These are phyloP conservation scores for Leucoma salicis DNA, from an alignment of 2,888 invertebrate genomes.

Conservation along the genomic window DNA sequence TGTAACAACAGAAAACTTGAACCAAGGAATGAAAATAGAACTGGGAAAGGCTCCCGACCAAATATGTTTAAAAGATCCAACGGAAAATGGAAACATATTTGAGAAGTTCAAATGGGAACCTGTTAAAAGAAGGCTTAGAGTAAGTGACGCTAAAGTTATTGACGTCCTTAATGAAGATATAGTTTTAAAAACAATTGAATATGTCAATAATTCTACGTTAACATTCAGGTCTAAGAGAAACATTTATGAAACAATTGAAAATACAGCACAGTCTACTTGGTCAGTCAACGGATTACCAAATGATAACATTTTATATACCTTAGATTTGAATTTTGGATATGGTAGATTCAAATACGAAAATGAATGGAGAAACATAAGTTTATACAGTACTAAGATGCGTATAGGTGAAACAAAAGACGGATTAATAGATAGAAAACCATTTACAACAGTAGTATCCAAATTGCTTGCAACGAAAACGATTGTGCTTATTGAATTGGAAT, in stretches of 20 bases:
- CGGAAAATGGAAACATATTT: conserved; percentile 50
- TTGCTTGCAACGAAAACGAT: conserved; percentile 48
- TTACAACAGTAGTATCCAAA: conserved; percentile 39
- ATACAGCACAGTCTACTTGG: conserved; percentile 47
- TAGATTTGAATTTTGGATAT: conserved; percentile 42
- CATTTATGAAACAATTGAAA: conserved; percentile 41
- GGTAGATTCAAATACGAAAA: conserved; percentile 35
- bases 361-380: conserved; percentile 48
- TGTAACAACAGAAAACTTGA: conserved; percentile 51
- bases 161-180: conserved; percentile 47
- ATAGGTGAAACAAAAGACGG: conserved; percentile 40
- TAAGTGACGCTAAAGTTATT: conserved; percentile 43
- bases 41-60: conserved; percentile 54
- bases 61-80: conserved; percentile 59
- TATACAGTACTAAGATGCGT: conserved; percentile 26
- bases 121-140: conserved; percentile 40
- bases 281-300: conserved; percentile 42
- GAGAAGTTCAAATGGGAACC: conserved; percentile 53
- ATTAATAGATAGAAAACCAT: conserved; percentile 41
- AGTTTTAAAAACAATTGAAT: conserved; percentile 39
- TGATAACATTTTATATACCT: conserved; percentile 42
- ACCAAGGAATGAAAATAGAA: conserved; percentile 48
- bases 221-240: conserved; percentile 32
- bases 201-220: conserved; percentile 51
- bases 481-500: conserved; percentile 47